Conservation (phyloP, 1,140 invertebrate genomes). For the Anthonomus grandis region DNA sequence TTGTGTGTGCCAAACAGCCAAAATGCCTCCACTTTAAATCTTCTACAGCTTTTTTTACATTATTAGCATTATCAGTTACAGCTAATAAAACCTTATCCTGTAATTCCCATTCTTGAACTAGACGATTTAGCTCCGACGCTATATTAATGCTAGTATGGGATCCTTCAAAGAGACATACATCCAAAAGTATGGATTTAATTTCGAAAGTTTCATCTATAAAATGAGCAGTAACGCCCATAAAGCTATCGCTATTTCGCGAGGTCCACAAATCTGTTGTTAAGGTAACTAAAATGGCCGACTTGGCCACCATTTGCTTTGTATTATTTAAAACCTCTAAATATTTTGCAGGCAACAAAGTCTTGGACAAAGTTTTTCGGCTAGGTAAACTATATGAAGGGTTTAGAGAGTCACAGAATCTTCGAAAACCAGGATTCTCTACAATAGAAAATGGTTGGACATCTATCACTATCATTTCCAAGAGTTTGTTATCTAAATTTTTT, state of each 20-base stretch:
- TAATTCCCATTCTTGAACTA: too few species aligned
- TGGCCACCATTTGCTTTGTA: constrained; percentile 3
- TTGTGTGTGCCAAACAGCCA: too few species aligned
- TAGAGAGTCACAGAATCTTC: constrained; percentile 29
- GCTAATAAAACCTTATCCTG: too few species aligned
- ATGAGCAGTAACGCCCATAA: constrained; percentile 22
- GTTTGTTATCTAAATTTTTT: not conserved
- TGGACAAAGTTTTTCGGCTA: constrained; percentile 30
- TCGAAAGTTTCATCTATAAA: constrained; percentile 16
- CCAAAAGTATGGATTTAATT: constrained; percentile 15
- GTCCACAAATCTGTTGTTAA: constrained; percentile 31
- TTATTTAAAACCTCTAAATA: too few species aligned
- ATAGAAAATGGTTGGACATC: constrained; percentile 36
- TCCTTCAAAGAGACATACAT: not conserved
- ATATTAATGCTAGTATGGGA: constrained; percentile 14
- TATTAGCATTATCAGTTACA: too few species aligned
- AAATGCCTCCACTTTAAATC: too few species aligned
- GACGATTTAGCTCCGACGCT: too few species aligned
- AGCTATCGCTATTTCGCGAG: constrained; percentile 22
- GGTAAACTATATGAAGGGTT: constrained; percentile 39
- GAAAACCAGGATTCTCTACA: constrained; percentile 39
- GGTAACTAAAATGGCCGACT: not conserved
- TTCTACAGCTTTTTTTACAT: too few species aligned
- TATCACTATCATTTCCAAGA: not conserved
- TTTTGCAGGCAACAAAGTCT: constrained; percentile 20